Percentiles rank a stretch among this genome's conserved stretches.
Evolutionary conservation across 2,888 invertebrate genomes (phyloP).

Genomic region (Parnassius apollo): DNA sequence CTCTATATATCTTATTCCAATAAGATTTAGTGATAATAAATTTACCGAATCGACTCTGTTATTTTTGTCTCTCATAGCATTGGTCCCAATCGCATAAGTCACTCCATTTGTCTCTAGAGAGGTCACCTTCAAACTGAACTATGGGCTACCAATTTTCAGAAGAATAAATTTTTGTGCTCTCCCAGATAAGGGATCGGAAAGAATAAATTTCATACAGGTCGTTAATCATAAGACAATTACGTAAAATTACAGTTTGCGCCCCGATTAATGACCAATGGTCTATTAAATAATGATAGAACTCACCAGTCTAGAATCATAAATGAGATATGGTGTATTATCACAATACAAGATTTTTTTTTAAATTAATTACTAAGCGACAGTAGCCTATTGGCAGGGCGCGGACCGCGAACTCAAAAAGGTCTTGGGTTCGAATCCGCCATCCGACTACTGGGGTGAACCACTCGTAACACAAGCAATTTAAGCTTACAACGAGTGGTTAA

Average conservation of each 20-base stretch:
- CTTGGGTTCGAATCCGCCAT: too few relatives aligned
- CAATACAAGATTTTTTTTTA: too few relatives aligned
- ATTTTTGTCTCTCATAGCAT: constrained; percentile 34
- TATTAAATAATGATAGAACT: too few relatives aligned
- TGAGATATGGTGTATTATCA: too few relatives aligned
- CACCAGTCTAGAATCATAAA: too few relatives aligned
- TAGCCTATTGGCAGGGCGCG: too few relatives aligned
- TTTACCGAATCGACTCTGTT: constrained; percentile 40
- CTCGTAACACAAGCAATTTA: too few relatives aligned
- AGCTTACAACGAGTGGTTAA: too few relatives aligned
- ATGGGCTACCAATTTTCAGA: constrained; percentile 32
- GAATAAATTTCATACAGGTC: constrained; percentile 31
- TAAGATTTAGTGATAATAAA: constrained; percentile 38
- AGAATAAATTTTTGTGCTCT: constrained; percentile 30
- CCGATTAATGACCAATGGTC: not conserved
- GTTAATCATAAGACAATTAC: constrained; percentile 17
- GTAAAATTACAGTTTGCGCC: constrained; percentile 6
- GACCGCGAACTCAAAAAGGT: too few relatives aligned
- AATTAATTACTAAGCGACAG: too few relatives aligned
- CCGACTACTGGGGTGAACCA: too few relatives aligned
- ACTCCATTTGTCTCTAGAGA: constrained; percentile 35
- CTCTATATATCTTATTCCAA: not conserved
- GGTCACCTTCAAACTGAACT: constrained; percentile 38
- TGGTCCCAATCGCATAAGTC: constrained; percentile 43
- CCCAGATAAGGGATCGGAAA: constrained; percentile 22